These are phyloP conservation scores for Danio tinwini DNA, from an alignment of 2,797 vertebrate species.

Conservation along the genomic window DNA sequence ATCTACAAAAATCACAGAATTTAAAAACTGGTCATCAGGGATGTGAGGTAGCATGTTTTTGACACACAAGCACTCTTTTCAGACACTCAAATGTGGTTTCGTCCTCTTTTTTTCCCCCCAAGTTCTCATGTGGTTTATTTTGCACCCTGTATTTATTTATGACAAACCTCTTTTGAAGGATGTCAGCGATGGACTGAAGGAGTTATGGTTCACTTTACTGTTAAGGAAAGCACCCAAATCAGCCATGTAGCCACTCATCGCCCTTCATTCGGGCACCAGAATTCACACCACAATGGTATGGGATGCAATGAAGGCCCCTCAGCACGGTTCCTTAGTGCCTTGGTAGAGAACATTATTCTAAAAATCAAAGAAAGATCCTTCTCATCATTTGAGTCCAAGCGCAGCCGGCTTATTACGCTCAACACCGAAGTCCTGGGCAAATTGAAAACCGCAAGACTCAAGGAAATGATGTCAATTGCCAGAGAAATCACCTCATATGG, in stretches of 20 bases:
- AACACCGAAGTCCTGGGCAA: slow-evolving; percentile 2
- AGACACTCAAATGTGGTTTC: slow-evolving; percentile 45
- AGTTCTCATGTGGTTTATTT: slow-evolving; percentile 50
- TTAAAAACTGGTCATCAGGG: slow-evolving; percentile 75
- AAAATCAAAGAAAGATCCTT: slow-evolving; percentile 1
- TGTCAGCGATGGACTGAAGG: neutral
- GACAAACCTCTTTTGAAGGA: slow-evolving; percentile 52
- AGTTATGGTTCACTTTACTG: slow-evolving; percentile 17
- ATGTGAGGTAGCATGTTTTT: slow-evolving; percentile 57
- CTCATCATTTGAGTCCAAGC: neutral
- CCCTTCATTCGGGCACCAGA: neutral
- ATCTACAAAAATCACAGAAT: slow-evolving; percentile 76
- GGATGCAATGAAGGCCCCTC: slow-evolving; percentile 58
- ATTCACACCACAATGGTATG: slow-evolving; percentile 2
- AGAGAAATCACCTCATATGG: slow-evolving; percentile 38
- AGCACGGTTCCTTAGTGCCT: slow-evolving; percentile 79
- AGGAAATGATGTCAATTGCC: slow-evolving; percentile 5
- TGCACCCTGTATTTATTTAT: slow-evolving; percentile 38
- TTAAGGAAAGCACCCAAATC: slow-evolving; percentile 3
- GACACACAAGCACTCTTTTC: slow-evolving; percentile 14
- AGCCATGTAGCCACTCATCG: slow-evolving; percentile 24
- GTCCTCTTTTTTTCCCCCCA: slow-evolving; percentile 73
- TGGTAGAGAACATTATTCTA: slow-evolving; percentile 70
- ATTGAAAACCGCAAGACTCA: slow-evolving; percentile 14
- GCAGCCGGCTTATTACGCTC: slow-evolving; percentile 3